phyloP scores from a whole-genome alignment of 2,888 invertebrate genomes.

The Drosophila neutralis region DNA sequence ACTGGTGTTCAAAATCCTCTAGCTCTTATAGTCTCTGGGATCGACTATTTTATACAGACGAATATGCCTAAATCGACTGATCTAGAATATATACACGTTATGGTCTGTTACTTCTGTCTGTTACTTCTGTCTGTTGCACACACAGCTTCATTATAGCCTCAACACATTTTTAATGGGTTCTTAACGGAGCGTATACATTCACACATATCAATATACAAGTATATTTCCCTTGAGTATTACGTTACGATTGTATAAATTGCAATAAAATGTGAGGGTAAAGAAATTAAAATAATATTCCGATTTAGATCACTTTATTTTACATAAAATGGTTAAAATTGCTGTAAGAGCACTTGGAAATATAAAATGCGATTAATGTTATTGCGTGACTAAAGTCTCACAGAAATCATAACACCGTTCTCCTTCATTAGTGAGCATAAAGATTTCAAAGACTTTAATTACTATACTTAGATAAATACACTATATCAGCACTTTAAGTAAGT shows the following conservation, averaged over 20 bases:
- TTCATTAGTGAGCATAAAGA: neutral
- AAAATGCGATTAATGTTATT: neutral
- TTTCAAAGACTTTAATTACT: neutral
- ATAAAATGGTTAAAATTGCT: neutral
- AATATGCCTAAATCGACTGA: neutral
- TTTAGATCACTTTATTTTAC: neutral
- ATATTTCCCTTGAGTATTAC: neutral
- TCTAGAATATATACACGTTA: neutral
- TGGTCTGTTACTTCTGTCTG: neutral
- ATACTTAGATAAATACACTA: neutral
- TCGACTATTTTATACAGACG: neutral
- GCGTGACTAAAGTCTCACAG: neutral
- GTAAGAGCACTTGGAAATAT: neutral
- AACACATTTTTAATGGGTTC: neutral
- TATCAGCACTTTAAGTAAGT: neutral
- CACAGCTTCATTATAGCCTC: neutral
- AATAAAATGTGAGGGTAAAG: neutral
- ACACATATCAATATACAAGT: no score
- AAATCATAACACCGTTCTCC: neutral
- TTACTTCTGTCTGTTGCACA: neutral
- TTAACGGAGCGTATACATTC: conserved; percentile 1
- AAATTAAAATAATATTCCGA: neutral
- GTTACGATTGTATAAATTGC: neutral
- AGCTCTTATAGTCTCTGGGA: neutral
- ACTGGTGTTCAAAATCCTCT: neutral